Percentiles rank a stretch among this genome's conserved stretches.
Conservation (phyloP, 30 jellyfish, hydroid and myxozoan species). For the Turritopsis dohrnii region DNA sequence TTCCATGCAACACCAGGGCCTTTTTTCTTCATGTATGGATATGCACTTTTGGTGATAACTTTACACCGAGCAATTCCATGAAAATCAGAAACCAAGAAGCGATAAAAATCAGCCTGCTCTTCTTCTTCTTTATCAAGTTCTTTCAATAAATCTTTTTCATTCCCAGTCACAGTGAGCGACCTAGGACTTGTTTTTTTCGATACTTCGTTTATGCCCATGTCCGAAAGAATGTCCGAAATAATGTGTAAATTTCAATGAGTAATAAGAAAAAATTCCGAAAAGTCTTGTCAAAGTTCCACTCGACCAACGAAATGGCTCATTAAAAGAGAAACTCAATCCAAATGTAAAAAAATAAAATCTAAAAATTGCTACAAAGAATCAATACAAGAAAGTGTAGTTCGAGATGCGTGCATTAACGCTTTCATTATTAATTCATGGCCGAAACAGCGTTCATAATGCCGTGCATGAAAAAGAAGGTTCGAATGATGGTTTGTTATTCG, state of each 20-base stretch:
- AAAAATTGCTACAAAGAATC: background rate
- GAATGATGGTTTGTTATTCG: background rate
- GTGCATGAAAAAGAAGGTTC: background rate
- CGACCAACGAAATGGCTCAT: background rate
- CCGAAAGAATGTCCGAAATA: background rate
- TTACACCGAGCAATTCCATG: constrained; percentile 16
- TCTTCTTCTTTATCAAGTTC: background rate
- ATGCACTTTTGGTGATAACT: constrained; percentile 4
- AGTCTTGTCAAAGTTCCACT: background rate
- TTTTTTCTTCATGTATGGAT: background rate
- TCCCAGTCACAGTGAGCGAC: background rate
- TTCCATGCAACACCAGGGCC: constrained; percentile 13
- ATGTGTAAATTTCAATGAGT: background rate
- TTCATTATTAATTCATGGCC: background rate
- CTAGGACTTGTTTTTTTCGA: background rate
- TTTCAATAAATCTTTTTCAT: background rate
- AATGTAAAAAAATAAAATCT: background rate
- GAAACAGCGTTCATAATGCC: background rate
- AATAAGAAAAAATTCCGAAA: background rate
- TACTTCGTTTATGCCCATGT: background rate
- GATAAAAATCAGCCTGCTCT: background rate
- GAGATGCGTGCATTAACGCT: background rate
- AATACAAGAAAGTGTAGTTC: too few species aligned
- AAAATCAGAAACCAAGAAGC: constrained; percentile 2
- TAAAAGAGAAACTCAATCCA: background rate